Percentiles rank a stretch among this genome's conserved stretches.
phyloP scores from a whole-genome alignment of 2,888 invertebrate species.

The Steinernema hermaphroditum region DNA sequence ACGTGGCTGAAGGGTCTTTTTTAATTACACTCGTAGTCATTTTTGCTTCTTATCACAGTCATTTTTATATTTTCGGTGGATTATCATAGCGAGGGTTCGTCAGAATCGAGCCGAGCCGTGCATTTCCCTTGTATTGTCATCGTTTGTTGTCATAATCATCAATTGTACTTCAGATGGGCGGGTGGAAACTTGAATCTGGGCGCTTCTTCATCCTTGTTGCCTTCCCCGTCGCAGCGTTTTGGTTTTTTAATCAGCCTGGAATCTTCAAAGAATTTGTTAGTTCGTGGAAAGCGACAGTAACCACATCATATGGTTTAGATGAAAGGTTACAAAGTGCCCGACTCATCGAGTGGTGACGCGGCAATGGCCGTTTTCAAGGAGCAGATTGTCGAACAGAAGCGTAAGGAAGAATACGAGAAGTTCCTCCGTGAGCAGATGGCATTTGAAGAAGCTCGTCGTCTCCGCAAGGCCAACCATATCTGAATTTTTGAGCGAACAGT shows the following conservation, averaged over 20 bases:
- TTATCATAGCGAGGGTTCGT: too few relatives aligned
- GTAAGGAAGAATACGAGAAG: constrained; percentile 57
- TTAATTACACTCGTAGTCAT: too few relatives aligned
- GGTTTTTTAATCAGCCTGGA: constrained; percentile 61
- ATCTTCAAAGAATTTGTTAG: constrained; percentile 61
- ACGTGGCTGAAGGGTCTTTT: too few relatives aligned
- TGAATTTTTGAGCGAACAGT: too few relatives aligned
- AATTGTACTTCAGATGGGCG: constrained; percentile 47
- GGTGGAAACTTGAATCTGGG: constrained; percentile 57
- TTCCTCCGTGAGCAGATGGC: constrained; percentile 60
- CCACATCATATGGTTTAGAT: constrained; percentile 47
- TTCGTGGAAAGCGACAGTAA: too few relatives aligned
- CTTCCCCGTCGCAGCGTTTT: constrained; percentile 62
- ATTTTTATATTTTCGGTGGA: too few relatives aligned
- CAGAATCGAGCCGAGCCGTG: too few relatives aligned
- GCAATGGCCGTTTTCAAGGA: constrained; percentile 57
- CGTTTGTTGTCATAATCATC: too few relatives aligned
- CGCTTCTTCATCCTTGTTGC: constrained; percentile 57
- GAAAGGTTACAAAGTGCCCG: constrained; percentile 57
- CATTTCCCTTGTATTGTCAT: too few relatives aligned
- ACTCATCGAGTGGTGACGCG: constrained; percentile 52
- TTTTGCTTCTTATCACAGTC: too few relatives aligned
- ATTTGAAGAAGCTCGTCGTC: constrained; percentile 55
- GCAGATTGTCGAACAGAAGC: constrained; percentile 49
- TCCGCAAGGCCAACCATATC: constrained; percentile 39